Evolutionary conservation across 2,888 invertebrate genomes (phyloP).

Genomic region (Dendrolimus houi): DNA sequence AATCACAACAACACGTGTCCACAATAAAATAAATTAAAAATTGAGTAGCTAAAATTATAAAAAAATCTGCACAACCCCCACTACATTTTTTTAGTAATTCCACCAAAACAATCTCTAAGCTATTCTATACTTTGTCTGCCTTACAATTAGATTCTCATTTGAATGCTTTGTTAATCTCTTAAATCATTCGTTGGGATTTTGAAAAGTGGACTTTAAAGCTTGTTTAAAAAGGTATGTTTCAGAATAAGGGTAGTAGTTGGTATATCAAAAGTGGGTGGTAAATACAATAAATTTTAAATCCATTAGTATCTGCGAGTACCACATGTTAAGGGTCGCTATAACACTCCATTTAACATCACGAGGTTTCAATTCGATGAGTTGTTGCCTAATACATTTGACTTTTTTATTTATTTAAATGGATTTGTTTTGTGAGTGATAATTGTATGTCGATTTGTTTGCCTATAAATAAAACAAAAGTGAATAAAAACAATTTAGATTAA

Average conservation of each 20-base stretch:
- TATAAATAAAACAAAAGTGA: too few relatives aligned
- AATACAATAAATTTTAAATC: slow-evolving; percentile 72
- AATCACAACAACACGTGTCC: slow-evolving; percentile 28
- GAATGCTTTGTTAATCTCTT: too few relatives aligned
- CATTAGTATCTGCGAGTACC: slow-evolving; percentile 65
- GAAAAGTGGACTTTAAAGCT: too few relatives aligned
- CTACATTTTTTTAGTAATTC: slow-evolving; percentile 2
- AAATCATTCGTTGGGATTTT: too few relatives aligned
- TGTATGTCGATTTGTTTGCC: not conserved
- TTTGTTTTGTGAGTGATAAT: not conserved
- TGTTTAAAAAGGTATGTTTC: too few relatives aligned
- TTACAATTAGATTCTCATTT: too few relatives aligned
- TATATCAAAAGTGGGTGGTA: slow-evolving; percentile 49
- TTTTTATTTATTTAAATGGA: not conserved
- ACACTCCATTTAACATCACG: slow-evolving; percentile 74
- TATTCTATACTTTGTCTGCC: not conserved
- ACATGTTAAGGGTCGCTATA: slow-evolving; percentile 60
- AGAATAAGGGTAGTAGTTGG: not conserved
- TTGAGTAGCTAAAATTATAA: not conserved
- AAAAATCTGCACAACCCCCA: slow-evolving; percentile 2
- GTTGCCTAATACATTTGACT: slow-evolving; percentile 32
- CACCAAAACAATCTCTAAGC: not conserved
- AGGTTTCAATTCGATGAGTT: slow-evolving; percentile 70
- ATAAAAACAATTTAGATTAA: too few relatives aligned
- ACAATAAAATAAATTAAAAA: slow-evolving; percentile 19